Conservation (phyloP, 2,113 vertebrate species). For the Dasyprocta punctata region DNA sequence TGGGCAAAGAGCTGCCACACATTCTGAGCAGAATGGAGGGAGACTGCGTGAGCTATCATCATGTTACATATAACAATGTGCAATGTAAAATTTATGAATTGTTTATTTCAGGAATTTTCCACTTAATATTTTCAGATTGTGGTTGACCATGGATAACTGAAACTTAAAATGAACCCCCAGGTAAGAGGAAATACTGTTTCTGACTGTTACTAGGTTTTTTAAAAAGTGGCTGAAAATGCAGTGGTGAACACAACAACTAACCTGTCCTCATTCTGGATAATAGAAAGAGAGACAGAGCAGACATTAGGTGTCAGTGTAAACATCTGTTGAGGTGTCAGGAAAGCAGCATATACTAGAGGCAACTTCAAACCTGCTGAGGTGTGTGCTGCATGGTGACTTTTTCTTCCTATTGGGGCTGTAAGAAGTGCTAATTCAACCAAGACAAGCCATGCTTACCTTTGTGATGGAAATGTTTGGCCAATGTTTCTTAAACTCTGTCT, state of each 20-base stretch:
- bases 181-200: background rate
- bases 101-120: background rate
- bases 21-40: background rate
- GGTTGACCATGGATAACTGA: background rate
- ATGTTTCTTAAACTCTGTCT: background rate
- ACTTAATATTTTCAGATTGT: background rate
- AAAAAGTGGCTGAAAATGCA: background rate
- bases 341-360: background rate
- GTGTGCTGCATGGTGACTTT: fast-evolving
- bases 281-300: background rate
- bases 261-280: background rate
- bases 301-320: background rate
- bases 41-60: background rate
- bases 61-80: background rate
- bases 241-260: background rate
- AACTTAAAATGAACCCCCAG: background rate
- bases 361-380: background rate
- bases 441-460: background rate
- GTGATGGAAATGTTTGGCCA: background rate
- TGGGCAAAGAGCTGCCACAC: background rate
- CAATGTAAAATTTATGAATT: background rate
- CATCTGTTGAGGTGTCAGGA: background rate
- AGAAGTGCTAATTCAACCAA: background rate
- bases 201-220: background rate
- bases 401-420: background rate